Evolutionary conservation across 2,888 invertebrate genomes (phyloP).

Genomic region (Lasioglossum malachurum): DNA sequence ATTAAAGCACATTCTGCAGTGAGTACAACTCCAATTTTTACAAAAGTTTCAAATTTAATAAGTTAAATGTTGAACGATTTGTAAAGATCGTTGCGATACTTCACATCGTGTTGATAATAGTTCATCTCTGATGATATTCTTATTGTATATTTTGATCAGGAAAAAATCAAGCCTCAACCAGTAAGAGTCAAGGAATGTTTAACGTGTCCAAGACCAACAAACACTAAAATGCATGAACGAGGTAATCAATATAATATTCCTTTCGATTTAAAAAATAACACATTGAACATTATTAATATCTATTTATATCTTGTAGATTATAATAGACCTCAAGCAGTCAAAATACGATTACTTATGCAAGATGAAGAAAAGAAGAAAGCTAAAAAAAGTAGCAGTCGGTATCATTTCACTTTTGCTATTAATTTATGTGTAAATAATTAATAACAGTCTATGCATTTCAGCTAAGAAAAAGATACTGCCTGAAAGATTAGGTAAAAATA

Average conservation of each 20-base stretch:
- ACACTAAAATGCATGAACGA: neutral
- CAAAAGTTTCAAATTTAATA: neutral
- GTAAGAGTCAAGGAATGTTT: neutral
- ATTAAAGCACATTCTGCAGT: constrained; percentile 25
- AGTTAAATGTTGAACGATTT: neutral
- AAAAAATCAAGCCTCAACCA: constrained; percentile 19
- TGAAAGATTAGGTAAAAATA: constrained; percentile 44
- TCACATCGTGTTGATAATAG: neutral
- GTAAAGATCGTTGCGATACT: too few relatives aligned
- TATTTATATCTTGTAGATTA: constrained; percentile 22
- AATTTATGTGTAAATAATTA: neutral
- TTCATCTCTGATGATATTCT: neutral
- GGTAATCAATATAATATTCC: constrained; percentile 14
- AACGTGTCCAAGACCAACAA: neutral
- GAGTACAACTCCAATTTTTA: neutral
- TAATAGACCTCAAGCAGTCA: constrained; percentile 43
- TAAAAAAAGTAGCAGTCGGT: constrained; percentile 41
- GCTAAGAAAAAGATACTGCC: constrained; percentile 41
- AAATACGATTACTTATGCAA: constrained; percentile 31
- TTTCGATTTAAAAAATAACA: neutral
- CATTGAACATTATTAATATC: neutral
- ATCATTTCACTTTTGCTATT: neutral
- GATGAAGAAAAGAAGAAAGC: constrained; percentile 11
- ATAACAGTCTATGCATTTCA: constrained; percentile 18
- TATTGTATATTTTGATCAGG: constrained; percentile 14